Percentiles rank a stretch among this genome's conserved stretches.
phyloP scores from a whole-genome alignment of 23 tunicate genomes.

The Clavelina lepadiformis region DNA sequence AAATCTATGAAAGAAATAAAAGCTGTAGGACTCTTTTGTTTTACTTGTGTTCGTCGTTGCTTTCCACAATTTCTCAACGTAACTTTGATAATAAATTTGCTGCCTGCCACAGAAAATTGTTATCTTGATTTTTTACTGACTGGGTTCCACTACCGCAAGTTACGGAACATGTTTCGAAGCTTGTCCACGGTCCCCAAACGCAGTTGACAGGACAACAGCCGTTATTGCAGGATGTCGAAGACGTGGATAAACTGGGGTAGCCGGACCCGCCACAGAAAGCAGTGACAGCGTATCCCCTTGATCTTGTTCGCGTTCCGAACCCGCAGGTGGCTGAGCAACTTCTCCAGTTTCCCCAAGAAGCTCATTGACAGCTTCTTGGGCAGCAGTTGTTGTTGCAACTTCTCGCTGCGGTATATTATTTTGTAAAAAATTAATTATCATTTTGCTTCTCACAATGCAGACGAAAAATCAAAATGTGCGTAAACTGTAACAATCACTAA shows the following conservation, averaged over 20 bases:
- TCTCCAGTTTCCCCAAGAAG: slow-evolving; percentile 2
- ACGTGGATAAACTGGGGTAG: neutral
- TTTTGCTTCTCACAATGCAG: too few species aligned
- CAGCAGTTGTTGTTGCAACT: too few species aligned
- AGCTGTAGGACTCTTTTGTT: too few species aligned
- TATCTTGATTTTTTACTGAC: neutral
- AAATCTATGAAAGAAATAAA: too few species aligned
- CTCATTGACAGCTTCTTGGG: slow-evolving; percentile 17
- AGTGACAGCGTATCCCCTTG: neutral
- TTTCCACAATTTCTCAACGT: too few species aligned
- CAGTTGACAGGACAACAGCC: neutral
- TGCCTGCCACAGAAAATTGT: too few species aligned
- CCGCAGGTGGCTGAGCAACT: slow-evolving; percentile 6
- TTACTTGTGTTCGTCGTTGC: too few species aligned
- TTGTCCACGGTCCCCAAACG: neutral
- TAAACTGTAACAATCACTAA: too few species aligned
- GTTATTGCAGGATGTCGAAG: neutral
- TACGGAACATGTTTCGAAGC: neutral
- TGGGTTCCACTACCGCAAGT: slow-evolving; percentile 10
- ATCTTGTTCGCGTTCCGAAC: neutral
- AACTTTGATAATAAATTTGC: too few species aligned
- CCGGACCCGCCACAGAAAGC: neutral
- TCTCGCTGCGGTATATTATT: too few species aligned
- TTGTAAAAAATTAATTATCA: too few species aligned
- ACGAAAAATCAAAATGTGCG: too few species aligned